phyloP scores from a whole-genome alignment of 2,797 vertebrate species.

The Lacerta agilis region DNA sequence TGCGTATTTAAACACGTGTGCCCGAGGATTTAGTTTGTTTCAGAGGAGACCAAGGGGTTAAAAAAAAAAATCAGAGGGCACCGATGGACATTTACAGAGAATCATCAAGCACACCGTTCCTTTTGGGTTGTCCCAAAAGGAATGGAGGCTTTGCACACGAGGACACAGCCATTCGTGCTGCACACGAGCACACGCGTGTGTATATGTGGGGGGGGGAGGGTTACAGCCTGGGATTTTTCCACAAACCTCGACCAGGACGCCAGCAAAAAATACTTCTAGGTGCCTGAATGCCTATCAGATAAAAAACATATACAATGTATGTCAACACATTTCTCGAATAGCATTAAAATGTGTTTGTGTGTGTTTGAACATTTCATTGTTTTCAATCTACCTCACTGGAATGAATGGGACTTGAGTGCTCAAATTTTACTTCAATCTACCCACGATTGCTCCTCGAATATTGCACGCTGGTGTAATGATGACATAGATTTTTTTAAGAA shows the following conservation, averaged over 20 bases:
- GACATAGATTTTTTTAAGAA: not conserved
- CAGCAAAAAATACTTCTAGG: not conserved
- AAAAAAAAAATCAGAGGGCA: not conserved
- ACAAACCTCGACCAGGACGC: not conserved
- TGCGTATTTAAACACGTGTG: too few relatives aligned
- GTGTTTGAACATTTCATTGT: too few relatives aligned
- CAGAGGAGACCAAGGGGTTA: not conserved
- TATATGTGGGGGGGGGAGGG: accelerated
- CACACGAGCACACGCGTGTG: too few relatives aligned
- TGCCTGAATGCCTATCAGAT: not conserved
- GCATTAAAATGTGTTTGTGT: too few relatives aligned
- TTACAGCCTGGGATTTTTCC: not conserved
- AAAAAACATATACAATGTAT: not conserved
- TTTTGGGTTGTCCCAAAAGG: not conserved
- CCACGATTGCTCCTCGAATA: not conserved
- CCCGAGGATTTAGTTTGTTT: not conserved
- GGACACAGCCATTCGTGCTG: not conserved
- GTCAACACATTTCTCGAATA: too few relatives aligned
- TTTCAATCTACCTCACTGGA: not conserved
- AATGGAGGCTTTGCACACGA: not conserved
- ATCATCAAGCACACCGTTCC: not conserved
- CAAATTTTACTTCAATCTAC: too few relatives aligned
- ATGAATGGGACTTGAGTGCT: not conserved
- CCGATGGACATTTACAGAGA: too few relatives aligned
- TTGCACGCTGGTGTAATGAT: not conserved